phyloP scores from a whole-genome alignment of 2,888 invertebrate genomes.

The Fragum fragum region DNA sequence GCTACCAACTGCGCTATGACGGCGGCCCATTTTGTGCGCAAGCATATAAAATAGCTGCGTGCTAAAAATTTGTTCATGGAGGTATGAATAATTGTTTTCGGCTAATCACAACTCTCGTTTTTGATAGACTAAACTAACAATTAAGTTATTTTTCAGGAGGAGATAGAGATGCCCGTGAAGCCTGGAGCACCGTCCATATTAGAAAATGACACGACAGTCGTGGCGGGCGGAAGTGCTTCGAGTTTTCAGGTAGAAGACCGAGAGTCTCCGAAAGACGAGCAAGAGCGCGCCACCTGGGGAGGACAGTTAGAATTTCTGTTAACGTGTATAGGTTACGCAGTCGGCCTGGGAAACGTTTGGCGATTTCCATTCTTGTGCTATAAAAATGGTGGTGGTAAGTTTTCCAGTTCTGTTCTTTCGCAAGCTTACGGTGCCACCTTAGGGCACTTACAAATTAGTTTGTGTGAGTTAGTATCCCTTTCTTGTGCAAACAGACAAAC shows the following conservation, averaged over 20 bases:
- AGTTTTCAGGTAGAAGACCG: conserved; percentile 20
- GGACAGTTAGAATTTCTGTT: conserved; percentile 65
- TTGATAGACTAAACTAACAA: no score
- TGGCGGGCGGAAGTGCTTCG: conserved; percentile 30
- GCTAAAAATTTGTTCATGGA: no score
- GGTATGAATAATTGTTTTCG: no score
- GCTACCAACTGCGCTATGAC: no score
- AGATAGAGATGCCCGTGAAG: conserved; percentile 58
- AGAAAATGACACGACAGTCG: conserved; percentile 40
- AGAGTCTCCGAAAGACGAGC: conserved; percentile 34
- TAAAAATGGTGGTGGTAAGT: conserved; percentile 66
- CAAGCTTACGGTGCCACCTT: no score
- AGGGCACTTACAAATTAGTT: neutral
- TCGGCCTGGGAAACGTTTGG: conserved; percentile 66
- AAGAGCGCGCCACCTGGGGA: conserved; percentile 63
- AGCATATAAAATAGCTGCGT: no score
- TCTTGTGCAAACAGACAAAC: no score
- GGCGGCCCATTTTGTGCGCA: no score
- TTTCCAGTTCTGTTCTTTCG: neutral
- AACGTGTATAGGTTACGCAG: conserved; percentile 63
- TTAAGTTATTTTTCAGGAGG: conserved; percentile 64
- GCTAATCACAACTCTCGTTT: no score
- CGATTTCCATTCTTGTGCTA: conserved; percentile 64
- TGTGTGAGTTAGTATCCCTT: no score
- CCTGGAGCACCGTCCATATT: conserved; percentile 47